These are phyloP conservation scores for Hermetia illucens DNA, from an alignment of 1,140 invertebrate genomes.

Conservation along the genomic window DNA sequence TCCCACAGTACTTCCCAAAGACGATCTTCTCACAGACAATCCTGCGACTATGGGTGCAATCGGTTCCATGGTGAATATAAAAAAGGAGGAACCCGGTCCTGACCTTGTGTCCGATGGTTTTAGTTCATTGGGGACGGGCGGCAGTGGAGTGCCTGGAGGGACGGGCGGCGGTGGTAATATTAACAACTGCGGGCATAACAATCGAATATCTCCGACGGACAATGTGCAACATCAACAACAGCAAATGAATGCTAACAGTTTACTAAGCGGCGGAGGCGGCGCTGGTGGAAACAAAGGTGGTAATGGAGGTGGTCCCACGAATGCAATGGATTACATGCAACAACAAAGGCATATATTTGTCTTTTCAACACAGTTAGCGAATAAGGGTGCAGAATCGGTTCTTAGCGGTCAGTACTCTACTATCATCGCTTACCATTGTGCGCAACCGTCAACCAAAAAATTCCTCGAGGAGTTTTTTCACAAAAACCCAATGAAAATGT, in stretches of 20 bases:
- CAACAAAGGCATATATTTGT: conserved; percentile 98
- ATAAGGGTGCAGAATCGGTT: conserved; percentile 87
- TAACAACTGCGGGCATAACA: no score
- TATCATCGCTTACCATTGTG: conserved; percentile 90
- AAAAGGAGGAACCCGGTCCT: conserved; percentile 21
- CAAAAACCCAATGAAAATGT: conserved; percentile 81
- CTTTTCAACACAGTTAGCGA: conserved; percentile 86
- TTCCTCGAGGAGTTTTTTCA: conserved; percentile 73
- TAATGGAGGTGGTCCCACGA: conserved; percentile 5
- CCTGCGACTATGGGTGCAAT: no score
- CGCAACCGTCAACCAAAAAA: conserved; percentile 87
- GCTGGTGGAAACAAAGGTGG: conserved; percentile 1
- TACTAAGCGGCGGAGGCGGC: not conserved
- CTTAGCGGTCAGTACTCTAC: conserved; percentile 75
- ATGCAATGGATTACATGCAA: conserved; percentile 62
- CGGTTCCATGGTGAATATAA: conserved; percentile 17
- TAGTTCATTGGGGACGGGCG: conserved; percentile 17
- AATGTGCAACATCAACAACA: no score
- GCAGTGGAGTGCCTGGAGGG: not conserved
- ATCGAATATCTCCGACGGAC: no score
- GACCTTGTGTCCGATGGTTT: conserved; percentile 22
- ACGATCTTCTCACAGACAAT: no score
- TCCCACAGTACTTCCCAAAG: no score
- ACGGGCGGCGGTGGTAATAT: conserved; percentile 9
- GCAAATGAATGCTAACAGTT: no score